A percentile compares a stretch with the other conserved stretches of the same genome.
Evolutionary conservation across 2,888 invertebrate genomes (phyloP).

Genomic region (Metallyticus violacea): DNA sequence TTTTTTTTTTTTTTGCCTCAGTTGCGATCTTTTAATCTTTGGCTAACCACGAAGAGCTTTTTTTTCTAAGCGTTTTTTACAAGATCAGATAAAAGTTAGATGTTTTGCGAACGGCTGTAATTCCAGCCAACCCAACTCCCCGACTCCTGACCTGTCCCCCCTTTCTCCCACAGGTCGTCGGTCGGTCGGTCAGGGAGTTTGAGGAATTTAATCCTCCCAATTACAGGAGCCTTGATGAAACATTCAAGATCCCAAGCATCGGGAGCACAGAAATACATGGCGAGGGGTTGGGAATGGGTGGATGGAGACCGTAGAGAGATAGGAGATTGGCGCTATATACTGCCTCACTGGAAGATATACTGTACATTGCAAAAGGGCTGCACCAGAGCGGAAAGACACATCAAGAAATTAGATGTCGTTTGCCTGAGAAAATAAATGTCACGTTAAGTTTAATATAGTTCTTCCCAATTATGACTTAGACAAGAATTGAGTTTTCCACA

Average conservation of each 20-base stretch:
- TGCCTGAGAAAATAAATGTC: too few relatives aligned
- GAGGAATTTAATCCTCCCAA: conserved; percentile 29
- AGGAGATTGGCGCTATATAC: background rate
- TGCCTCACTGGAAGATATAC: background rate
- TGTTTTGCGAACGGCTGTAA: background rate
- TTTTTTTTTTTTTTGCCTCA: background rate
- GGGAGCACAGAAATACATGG: conserved; percentile 3
- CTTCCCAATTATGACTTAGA: too few relatives aligned
- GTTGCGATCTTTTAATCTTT: background rate
- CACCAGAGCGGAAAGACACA: background rate
- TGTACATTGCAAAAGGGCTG: background rate
- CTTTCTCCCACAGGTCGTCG: background rate
- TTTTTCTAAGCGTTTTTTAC: background rate
- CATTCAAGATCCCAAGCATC: conserved; percentile 27
- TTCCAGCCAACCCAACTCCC: background rate
- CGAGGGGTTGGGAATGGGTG: background rate
- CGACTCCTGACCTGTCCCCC: background rate
- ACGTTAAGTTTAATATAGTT: too few relatives aligned
- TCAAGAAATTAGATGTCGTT: too few relatives aligned
- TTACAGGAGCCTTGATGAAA: conserved; percentile 30
- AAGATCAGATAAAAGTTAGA: background rate
- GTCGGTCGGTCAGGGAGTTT: conserved; percentile 17
- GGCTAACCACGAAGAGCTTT: background rate
- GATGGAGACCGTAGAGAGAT: too few relatives aligned
- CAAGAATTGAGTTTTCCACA: too few relatives aligned